Conservation (phyloP, 2,113 vertebrate genomes). For the Nothocercus nigrocapillus region DNA sequence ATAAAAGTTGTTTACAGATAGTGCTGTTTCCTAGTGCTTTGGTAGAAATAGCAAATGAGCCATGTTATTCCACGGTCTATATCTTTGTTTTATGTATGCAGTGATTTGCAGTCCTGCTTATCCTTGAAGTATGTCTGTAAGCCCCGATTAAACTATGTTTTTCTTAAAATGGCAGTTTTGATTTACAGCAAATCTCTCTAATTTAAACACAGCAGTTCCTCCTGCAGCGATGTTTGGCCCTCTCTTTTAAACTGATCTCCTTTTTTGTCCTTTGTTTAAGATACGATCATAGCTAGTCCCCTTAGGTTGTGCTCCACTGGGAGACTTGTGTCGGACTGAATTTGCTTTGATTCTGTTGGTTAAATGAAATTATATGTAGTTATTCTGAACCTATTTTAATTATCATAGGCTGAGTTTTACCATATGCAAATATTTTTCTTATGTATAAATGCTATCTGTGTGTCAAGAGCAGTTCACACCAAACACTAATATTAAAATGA, state of each 20-base stretch:
- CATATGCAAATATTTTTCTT: slow-evolving; percentile 38
- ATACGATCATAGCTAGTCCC: neutral
- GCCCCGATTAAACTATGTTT: neutral
- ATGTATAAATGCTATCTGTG: neutral
- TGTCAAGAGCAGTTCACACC: neutral
- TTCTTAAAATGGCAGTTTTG: slow-evolving; percentile 7
- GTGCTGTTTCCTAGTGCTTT: neutral
- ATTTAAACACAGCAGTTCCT: slow-evolving; percentile 5
- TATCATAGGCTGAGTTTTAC: slow-evolving; percentile 4
- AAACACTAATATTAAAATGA: neutral
- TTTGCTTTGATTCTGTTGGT: slow-evolving; percentile 25
- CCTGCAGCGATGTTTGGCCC: neutral
- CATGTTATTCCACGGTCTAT: neutral
- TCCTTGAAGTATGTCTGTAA: neutral
- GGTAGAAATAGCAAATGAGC: neutral
- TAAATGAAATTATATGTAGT: slow-evolving; percentile 21
- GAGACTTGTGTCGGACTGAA: neutral
- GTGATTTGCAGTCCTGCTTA: neutral
- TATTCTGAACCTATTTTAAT: neutral
- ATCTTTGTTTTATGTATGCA: neutral
- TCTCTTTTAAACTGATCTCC: neutral
- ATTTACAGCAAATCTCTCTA: neutral
- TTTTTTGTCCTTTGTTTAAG: neutral
- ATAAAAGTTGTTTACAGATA: neutral
- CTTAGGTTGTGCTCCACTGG: neutral